Evolutionary conservation across 2,888 invertebrate species (phyloP).

Genomic region (Euphydryas editha): DNA sequence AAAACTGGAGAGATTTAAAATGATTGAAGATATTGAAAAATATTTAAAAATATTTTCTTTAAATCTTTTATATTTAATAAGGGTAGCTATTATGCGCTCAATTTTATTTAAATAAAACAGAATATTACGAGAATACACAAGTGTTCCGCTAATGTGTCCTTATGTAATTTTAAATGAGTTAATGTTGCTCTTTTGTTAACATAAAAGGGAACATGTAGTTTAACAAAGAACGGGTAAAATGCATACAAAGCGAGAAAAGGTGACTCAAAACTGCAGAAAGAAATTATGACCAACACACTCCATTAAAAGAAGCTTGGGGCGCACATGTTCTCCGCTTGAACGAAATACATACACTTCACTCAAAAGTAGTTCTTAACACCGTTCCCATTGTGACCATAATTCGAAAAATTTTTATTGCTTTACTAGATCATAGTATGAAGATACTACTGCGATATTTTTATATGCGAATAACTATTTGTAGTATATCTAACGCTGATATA

Average conservation of each 20-base stretch:
- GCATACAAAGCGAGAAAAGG: slow-evolving; percentile 27
- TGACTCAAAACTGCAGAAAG: slow-evolving; percentile 30
- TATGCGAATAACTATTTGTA: slow-evolving; percentile 25
- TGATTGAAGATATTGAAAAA: too few species aligned
- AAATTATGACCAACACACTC: slow-evolving; percentile 30
- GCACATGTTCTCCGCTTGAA: slow-evolving; percentile 12
- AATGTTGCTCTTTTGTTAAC: not conserved
- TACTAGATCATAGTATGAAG: slow-evolving; percentile 13
- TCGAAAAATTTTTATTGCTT: not conserved
- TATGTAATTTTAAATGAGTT: slow-evolving; percentile 1
- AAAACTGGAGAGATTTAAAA: too few species aligned
- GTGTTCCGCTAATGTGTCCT: not conserved
- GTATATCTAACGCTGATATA: slow-evolving; percentile 27
- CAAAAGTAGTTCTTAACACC: slow-evolving; percentile 17
- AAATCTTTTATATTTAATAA: too few species aligned
- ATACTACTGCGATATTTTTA: slow-evolving; percentile 23
- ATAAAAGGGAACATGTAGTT: slow-evolving; percentile 4
- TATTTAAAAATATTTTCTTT: too few species aligned
- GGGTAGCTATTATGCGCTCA: too few species aligned
- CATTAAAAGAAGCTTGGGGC: slow-evolving; percentile 27
- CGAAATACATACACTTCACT: slow-evolving; percentile 14
- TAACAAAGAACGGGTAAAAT: slow-evolving; percentile 19
- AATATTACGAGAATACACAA: not conserved
- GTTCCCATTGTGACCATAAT: not conserved
- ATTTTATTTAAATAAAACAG: not conserved